Conservation (phyloP, 2,888 invertebrate genomes). For the Rhagonycha fulva region DNA sequence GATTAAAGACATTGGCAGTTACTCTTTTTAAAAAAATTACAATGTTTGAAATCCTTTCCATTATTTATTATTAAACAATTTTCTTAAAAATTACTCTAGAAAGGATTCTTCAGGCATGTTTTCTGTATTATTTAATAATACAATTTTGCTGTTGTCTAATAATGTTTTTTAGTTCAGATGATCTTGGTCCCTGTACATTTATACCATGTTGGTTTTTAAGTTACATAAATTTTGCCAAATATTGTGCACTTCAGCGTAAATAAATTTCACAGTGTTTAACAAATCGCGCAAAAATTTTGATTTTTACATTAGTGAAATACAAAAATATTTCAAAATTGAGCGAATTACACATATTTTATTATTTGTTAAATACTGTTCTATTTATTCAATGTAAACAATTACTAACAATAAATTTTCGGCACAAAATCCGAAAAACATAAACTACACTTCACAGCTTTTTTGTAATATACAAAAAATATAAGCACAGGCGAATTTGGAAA, state of each 20-base stretch:
- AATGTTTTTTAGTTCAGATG: conserved; percentile 7
- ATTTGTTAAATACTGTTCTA: not conserved
- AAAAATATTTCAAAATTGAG: not conserved
- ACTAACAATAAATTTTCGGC: not conserved
- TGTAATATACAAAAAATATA: not conserved
- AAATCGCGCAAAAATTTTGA: not conserved
- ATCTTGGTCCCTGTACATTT: conserved; percentile 28
- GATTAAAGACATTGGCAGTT: conserved; percentile 43
- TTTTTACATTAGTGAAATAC: not conserved
- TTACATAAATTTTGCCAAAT: conserved; percentile 29
- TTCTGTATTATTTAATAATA: conserved; percentile 12
- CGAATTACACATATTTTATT: not conserved
- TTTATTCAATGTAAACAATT: not conserved
- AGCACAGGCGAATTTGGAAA: not conserved
- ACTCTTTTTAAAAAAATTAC: conserved; percentile 36
- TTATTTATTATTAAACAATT: conserved; percentile 4
- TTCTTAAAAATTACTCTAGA: conserved; percentile 11
- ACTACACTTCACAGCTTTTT: not conserved
- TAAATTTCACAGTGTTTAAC: not conserved
- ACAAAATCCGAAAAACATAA: not conserved
- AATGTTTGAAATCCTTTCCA: conserved; percentile 33
- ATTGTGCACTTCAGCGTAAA: conserved; percentile 23
- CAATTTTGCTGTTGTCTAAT: conserved; percentile 16
- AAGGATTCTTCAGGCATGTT: conserved; percentile 33
- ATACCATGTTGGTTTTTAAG: conserved; percentile 17